These are phyloP conservation scores for Phortica okadai DNA, from an alignment of 2,888 invertebrate species.

Conservation along the genomic window DNA sequence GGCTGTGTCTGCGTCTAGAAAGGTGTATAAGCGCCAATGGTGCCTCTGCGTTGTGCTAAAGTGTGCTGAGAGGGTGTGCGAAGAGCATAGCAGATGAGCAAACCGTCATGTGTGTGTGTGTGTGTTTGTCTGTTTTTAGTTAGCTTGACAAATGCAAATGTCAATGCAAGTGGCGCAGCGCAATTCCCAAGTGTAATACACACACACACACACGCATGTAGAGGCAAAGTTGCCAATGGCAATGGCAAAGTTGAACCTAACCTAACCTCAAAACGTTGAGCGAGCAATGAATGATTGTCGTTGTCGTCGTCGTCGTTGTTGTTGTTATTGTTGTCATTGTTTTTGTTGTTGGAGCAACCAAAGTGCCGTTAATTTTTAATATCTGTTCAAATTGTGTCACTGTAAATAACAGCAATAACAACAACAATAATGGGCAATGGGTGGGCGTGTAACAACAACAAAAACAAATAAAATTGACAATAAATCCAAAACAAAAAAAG, in stretches of 20 bases:
- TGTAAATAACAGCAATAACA: constrained; percentile 64
- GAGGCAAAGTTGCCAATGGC: not conserved
- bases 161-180: constrained; percentile 39
- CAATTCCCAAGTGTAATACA: constrained; percentile 37
- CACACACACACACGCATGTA: constrained; percentile 22
- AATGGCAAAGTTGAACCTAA: constrained; percentile 16
- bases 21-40: constrained; percentile 6
- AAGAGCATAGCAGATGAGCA: not conserved
- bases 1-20: not conserved
- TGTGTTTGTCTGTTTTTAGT: constrained; percentile 43
- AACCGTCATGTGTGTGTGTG: not conserved
- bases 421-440: constrained; percentile 33
- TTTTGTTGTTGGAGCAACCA: constrained; percentile 57
- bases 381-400: constrained; percentile 74
- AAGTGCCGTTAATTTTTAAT: constrained; percentile 74
- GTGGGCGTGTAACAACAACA: constrained; percentile 36
- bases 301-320: constrained; percentile 1
- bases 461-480: constrained; percentile 69
- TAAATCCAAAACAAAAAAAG: constrained; percentile 58
- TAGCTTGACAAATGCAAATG: constrained; percentile 49
- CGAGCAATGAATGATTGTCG: constrained; percentile 18
- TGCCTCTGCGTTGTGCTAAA: not conserved
- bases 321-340: not conserved
- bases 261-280: constrained; percentile 22
- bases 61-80: not conserved